phyloP scores from a whole-genome alignment of 2,888 invertebrate species.

The Conomelus anceps region DNA sequence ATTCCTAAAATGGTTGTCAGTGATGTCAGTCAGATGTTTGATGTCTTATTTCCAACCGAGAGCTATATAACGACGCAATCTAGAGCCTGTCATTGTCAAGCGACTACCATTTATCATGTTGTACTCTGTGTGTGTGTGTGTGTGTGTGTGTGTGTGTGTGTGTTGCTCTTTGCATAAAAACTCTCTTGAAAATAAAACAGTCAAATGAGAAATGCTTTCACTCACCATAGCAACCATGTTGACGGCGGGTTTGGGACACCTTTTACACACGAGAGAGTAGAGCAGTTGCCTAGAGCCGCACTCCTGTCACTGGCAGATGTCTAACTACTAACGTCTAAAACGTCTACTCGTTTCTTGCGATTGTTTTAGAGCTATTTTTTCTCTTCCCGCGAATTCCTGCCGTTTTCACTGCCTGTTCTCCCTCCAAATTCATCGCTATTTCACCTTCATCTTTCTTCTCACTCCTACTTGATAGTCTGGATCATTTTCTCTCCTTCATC shows the following conservation, averaged over 20 bases:
- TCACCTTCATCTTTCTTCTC: no score
- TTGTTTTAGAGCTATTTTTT: constrained; percentile 13
- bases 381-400: constrained; percentile 14
- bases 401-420: background rate
- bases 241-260: background rate
- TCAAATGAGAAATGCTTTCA: background rate
- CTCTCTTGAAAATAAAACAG: background rate
- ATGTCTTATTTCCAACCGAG: background rate
- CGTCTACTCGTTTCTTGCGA: constrained; percentile 5
- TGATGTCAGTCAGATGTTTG: background rate
- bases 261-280: background rate
- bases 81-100: background rate
- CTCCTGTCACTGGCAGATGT: background rate
- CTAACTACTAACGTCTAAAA: background rate
- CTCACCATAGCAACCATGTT: constrained; percentile 27
- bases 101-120: background rate
- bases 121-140: background rate
- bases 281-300: background rate
- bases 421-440: no score
- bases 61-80: background rate
- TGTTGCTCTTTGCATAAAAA: background rate
- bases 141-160: background rate
- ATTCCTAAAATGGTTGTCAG: background rate
- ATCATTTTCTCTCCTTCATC: no score
- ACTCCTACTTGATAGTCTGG: no score